Percentiles rank a stretch among this genome's conserved stretches.
phyloP scores from a whole-genome alignment of 2,888 invertebrate species.

The Platerodrilus igneus region DNA sequence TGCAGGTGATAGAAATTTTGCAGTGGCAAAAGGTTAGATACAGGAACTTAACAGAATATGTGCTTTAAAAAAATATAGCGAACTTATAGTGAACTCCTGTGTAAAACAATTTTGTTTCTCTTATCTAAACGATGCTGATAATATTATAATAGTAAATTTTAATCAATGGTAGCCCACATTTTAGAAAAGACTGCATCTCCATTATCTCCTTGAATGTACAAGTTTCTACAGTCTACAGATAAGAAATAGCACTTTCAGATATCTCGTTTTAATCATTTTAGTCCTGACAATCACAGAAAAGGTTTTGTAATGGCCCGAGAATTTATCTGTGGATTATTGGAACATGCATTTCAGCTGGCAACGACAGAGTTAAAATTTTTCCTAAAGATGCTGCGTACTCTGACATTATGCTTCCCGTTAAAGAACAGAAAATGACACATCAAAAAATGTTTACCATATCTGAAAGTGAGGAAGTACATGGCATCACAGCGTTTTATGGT shows the following conservation, averaged over 20 bases:
- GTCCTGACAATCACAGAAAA: constrained; percentile 3
- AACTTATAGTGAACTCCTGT: constrained; percentile 1
- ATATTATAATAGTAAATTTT: constrained; percentile 17
- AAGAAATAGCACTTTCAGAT: constrained; percentile 15
- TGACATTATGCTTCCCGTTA: constrained; percentile 8
- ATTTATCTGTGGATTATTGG: constrained; percentile 13
- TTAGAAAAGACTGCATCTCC: constrained; percentile 20
- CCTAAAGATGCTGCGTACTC: constrained; percentile 6
- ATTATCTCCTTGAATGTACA: constrained; percentile 11
- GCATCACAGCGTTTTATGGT: constrained; percentile 5
- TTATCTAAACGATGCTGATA: constrained; percentile 12
- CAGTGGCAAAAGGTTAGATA: too few relatives aligned
- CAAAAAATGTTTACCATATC: constrained; percentile 11
- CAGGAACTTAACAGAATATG: constrained; percentile 7
- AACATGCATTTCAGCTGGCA: too few relatives aligned
- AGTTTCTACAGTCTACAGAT: constrained; percentile 9
- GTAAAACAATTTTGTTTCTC: constrained; percentile 16
- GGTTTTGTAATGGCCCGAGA: constrained; percentile 8
- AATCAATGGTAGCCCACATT: constrained; percentile 20
- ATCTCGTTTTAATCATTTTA: constrained; percentile 16
- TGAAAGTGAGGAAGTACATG: not conserved
- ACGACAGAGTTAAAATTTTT: constrained; percentile 2
- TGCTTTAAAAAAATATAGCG: constrained; percentile 2
- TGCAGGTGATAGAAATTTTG: too few relatives aligned
- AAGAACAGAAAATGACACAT: constrained; percentile 9